Conservation (phyloP, 2,797 vertebrate species). For the Bufotes viridis region DNA sequence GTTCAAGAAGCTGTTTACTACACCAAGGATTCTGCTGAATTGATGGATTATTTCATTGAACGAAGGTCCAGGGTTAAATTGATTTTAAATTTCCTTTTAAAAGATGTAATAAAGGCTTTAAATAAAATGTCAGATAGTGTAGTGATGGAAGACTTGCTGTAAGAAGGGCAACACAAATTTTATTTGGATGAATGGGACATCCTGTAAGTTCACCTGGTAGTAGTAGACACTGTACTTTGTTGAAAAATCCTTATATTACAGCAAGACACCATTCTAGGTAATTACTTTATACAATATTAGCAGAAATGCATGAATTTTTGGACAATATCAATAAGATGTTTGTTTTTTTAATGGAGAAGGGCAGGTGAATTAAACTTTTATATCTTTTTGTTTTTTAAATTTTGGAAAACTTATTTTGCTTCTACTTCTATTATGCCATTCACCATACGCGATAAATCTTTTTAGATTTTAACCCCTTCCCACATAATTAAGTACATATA, state of each 20-base stretch:
- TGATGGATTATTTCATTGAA: conserved; percentile 48
- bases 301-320: background rate
- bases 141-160: conserved; percentile 38
- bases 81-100: conserved; percentile 48
- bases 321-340: too few species aligned
- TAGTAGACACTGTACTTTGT: background rate
- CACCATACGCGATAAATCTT: too few species aligned
- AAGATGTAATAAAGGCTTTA: conserved; percentile 45
- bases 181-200: conserved; percentile 45
- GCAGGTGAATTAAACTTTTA: too few species aligned
- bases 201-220: background rate
- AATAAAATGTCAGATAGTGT: conserved; percentile 46
- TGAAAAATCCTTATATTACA: conserved; percentile 28
- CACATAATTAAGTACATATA: too few species aligned
- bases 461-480: too few species aligned
- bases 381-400: too few species aligned
- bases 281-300: conserved; percentile 1
- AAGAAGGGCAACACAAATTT: conserved; percentile 38
- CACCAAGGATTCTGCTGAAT: background rate
- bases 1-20: background rate
- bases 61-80: conserved; percentile 34
- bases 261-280: background rate
- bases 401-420: too few species aligned
- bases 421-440: too few species aligned
- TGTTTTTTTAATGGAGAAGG: too few species aligned